Conservation (phyloP, 2,888 invertebrate species). For the Branchinecta sandiegonensis region DNA sequence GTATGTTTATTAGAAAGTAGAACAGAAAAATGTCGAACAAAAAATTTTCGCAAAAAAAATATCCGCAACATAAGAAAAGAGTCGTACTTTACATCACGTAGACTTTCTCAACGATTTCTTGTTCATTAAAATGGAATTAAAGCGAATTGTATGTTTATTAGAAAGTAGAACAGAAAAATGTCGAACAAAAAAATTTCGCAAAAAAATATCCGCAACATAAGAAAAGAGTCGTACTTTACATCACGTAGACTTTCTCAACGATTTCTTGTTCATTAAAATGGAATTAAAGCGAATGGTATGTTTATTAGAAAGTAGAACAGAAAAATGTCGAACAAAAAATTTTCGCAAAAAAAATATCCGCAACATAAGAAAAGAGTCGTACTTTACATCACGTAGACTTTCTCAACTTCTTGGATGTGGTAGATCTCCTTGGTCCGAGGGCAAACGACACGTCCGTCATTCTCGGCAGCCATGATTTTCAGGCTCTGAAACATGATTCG, state of each 20-base stretch:
- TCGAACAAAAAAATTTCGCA: too few relatives aligned
- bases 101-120: slow-evolving; percentile 89
- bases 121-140: too few relatives aligned
- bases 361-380: background rate
- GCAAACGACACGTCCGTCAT: slow-evolving; percentile 80
- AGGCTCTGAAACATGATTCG: slow-evolving; percentile 49
- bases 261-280: too few relatives aligned
- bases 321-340: too few relatives aligned
- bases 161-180: too few relatives aligned
- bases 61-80: background rate
- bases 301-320: too few relatives aligned
- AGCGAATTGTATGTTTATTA: too few relatives aligned
- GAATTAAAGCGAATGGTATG: too few relatives aligned
- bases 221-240: slow-evolving; percentile 47
- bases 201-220: background rate
- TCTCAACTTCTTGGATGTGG: slow-evolving; percentile 78
- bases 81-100: slow-evolving; percentile 78
- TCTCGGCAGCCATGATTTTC: slow-evolving; percentile 73
- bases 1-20: too few relatives aligned
- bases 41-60: background rate
- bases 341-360: background rate
- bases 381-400: slow-evolving; percentile 91
- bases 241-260: slow-evolving; percentile 93
- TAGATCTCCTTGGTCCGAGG: slow-evolving; percentile 87
- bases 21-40: too few relatives aligned